Base-by-base conservation (phyloP, 2,888 invertebrate species). In the Oegoconia quadripuncta region DNA sequence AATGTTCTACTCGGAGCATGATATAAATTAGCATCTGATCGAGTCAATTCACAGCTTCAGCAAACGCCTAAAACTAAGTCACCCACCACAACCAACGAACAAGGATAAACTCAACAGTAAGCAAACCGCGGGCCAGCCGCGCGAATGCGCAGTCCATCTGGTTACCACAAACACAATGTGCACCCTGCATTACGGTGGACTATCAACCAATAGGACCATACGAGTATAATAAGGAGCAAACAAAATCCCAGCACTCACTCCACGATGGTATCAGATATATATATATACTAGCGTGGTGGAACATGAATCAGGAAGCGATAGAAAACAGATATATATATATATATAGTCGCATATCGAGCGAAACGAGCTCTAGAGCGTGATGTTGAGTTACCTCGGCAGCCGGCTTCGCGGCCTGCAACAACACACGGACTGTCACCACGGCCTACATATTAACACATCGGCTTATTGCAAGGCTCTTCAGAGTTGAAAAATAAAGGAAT, bases 401-500 rank as follows among this genome's bases (percentile, higher is more conserved):
- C 87, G 91, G 90, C 89, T 91, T 91, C 88, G 89, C 89, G 88
- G 91, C 90, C 91, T 91, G 91, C 70, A 91, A 91, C 89, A 91
- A 88, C 87, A 89, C 73, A 81, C 68, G 69, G 62, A 76, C 66
- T 55, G 69, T 79, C 78, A 80, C 76, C 73, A 46, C 56, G 48
- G 41, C 46, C 39, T 37, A 34, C 47, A 14, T 39, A 6, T 30
- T 44, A 23, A 12, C 26, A 26, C 3, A 18, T 5, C 7, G 5
- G 7, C 7, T 18, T 5, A 3, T 9, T 9, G 9, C 22, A 22
- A 22, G 3, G 5, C 6, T 9, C 8, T 11, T 23, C 5, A 12
- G 13, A 13, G 27, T 14, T 13, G 12, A n/a, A 26, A 7, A 26
- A 26, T 5, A 5, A 27, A 5, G 11, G 8, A 12, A 2, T 20